Evolutionary conservation across 2,797 vertebrate species (phyloP).

Genomic region (Sphaeramia orbicularis): DNA sequence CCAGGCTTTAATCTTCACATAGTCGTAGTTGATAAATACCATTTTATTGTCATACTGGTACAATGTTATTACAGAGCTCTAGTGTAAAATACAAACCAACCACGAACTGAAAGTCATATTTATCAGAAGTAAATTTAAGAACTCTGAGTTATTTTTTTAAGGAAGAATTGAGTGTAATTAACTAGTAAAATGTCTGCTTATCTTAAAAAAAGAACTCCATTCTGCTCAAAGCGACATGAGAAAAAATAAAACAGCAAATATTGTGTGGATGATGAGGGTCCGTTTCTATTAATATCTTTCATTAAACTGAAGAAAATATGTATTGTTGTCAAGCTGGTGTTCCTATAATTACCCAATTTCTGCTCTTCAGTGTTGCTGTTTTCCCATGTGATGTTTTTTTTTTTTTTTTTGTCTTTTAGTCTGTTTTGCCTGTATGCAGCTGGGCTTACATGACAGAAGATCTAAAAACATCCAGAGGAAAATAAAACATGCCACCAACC

Average conservation of each 20-base stretch:
- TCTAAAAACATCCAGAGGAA: slow-evolving; percentile 10
- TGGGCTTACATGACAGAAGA: neutral
- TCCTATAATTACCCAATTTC: slow-evolving; percentile 1
- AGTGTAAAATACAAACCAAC: no score
- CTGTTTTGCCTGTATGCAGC: slow-evolving; percentile 16
- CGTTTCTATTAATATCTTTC: neutral
- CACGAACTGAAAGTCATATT: neutral
- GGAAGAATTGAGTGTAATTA: neutral
- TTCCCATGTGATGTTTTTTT: slow-evolving; percentile 3
- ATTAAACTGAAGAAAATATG: neutral
- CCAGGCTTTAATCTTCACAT: no score
- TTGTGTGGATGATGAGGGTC: no score
- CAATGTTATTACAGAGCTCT: no score
- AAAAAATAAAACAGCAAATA: no score
- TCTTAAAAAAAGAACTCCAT: neutral
- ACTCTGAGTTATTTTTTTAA: no score
- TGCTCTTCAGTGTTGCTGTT: neutral
- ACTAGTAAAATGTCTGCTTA: neutral
- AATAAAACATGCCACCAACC: neutral
- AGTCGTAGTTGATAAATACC: no score
- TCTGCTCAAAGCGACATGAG: neutral
- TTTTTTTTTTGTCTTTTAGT: neutral
- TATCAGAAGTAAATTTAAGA: no score
- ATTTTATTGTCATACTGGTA: no score
- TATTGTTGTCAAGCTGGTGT: neutral